These are phyloP conservation scores for Leptodactylus fallax DNA, from an alignment of 2,797 vertebrate genomes.

Conservation along the genomic window DNA sequence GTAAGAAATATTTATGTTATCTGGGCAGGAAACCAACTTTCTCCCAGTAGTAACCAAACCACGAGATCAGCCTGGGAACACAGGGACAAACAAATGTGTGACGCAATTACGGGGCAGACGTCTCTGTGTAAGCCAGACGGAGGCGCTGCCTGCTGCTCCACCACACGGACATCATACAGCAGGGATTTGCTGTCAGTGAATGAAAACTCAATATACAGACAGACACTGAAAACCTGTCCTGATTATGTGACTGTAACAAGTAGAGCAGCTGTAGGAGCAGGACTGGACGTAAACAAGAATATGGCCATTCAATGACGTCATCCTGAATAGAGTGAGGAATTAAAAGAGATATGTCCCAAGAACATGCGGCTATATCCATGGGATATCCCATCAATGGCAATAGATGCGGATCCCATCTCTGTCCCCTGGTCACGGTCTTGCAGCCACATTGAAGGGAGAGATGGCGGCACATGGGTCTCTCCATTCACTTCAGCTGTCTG, in stretches of 20 bases:
- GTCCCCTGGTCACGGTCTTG: too few species aligned
- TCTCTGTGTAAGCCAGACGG: background rate
- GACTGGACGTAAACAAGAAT: background rate
- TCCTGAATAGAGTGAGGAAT: too few species aligned
- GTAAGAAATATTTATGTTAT: constrained; percentile 38
- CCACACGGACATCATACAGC: background rate
- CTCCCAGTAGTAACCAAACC: constrained; percentile 26
- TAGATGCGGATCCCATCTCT: too few species aligned
- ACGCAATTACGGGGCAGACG: background rate
- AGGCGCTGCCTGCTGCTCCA: background rate
- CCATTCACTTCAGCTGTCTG: too few species aligned
- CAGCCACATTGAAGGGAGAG: too few species aligned
- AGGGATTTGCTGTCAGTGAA: background rate
- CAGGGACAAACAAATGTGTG: background rate
- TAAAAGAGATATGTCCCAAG: too few species aligned
- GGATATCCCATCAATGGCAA: too few species aligned
- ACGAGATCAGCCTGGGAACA: constrained; percentile 19
- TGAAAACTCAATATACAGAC: background rate
- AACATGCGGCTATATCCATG: too few species aligned
- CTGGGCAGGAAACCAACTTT: constrained; percentile 54
- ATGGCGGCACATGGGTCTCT: too few species aligned
- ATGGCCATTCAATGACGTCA: too few species aligned
- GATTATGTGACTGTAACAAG: background rate
- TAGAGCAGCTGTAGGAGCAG: background rate
- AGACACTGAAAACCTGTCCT: background rate